phyloP scores from a whole-genome alignment of 92 coral and sea anemone genomes.

The Porites rus region DNA sequence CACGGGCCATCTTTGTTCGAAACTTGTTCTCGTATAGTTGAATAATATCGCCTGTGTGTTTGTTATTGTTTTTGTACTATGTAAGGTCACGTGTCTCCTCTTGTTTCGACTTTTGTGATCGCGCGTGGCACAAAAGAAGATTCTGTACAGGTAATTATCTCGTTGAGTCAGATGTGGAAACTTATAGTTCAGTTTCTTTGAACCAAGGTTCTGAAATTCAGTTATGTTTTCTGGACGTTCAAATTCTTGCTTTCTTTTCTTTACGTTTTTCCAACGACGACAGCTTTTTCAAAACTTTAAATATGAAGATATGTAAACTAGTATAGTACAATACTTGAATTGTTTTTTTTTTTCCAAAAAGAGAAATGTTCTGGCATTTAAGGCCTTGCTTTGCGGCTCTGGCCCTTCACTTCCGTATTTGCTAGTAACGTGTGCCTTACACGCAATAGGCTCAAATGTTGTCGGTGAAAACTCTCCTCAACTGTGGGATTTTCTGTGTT shows the following conservation, averaged over 20 bases:
- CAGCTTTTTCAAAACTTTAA: background rate
- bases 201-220: background rate
- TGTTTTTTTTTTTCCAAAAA: background rate
- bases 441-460: no score
- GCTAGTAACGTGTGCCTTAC: no score
- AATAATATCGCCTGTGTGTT: conserved; percentile 30
- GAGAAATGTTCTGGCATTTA: no score
- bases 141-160: conserved; percentile 4
- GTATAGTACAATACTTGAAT: background rate
- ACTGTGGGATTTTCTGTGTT: no score
- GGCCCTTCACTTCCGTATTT: no score
- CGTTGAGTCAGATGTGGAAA: conserved; percentile 8
- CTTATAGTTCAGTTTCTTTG: no score
- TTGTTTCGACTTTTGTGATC: conserved; percentile 7
- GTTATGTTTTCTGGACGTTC: background rate
- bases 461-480: no score
- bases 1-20: conserved; percentile 25
- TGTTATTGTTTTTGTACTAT: conserved; percentile 15
- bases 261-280: background rate
- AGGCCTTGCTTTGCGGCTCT: no score
- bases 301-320: background rate
- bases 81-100: conserved; percentile 45
- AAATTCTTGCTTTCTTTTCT: background rate
- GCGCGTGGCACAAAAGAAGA: conserved; percentile 36
- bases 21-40: conserved; percentile 41